A percentile compares a stretch with the other conserved stretches of the same genome.
phyloP scores from a whole-genome alignment of 2,797 vertebrate species.

The Masticophis lateralis region DNA sequence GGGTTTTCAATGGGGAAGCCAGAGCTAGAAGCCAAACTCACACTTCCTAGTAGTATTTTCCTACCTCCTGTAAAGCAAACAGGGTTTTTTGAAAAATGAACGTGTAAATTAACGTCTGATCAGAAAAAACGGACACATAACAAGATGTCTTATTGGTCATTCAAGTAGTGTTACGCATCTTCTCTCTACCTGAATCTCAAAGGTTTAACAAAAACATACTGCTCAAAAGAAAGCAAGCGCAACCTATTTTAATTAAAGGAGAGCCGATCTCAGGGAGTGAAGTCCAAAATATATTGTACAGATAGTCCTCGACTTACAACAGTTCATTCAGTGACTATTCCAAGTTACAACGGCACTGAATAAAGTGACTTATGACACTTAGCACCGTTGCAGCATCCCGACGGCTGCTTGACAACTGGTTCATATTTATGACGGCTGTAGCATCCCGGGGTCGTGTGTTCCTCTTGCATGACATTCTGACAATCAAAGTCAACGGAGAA shows the following conservation, averaged over 20 bases:
- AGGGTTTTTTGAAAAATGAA: neutral
- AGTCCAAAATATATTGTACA: neutral
- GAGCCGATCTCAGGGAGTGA: neutral
- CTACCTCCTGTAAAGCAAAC: neutral
- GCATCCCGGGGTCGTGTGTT: no score
- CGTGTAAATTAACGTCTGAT: neutral
- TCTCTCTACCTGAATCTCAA: neutral
- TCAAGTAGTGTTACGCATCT: neutral
- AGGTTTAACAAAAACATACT: neutral
- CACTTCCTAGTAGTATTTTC: neutral
- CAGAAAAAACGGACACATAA: neutral
- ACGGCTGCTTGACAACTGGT: no score
- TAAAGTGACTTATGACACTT: no score
- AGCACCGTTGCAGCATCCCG: no score
- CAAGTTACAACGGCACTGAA: no score
- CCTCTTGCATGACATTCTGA: no score
- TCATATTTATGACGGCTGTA: no score
- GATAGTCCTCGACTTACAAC: no score
- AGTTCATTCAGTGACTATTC: no score
- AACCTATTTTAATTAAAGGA: conserved; percentile 7
- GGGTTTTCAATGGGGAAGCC: neutral
- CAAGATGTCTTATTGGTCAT: neutral
- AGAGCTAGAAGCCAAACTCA: neutral
- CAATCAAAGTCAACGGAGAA: no score
- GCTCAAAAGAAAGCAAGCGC: neutral